phyloP scores from a whole-genome alignment of 2,888 invertebrate species.

The Eledona agricola region DNA sequence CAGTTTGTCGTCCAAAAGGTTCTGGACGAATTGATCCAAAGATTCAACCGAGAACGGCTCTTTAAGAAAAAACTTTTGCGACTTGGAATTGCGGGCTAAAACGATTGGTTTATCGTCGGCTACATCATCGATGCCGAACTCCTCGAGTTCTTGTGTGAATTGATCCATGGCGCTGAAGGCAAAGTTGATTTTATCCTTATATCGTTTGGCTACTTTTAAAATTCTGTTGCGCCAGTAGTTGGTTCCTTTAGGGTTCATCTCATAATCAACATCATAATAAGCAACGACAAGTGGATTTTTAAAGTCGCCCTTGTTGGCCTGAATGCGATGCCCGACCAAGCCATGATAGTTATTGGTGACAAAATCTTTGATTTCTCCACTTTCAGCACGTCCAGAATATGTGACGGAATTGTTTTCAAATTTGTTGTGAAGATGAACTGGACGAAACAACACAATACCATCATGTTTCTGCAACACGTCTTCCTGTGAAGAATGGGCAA shows the following conservation, averaged over 20 bases:
- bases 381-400: conserved; percentile 77
- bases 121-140: conserved; percentile 89
- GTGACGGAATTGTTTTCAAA: conserved; percentile 84
- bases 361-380: conserved; percentile 80
- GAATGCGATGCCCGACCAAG: conserved; percentile 88
- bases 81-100: conserved; percentile 81
- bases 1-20: conserved; percentile 81
- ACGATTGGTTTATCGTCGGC: conserved; percentile 90
- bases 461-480: conserved; percentile 82
- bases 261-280: conserved; percentile 94
- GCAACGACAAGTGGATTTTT: conserved; percentile 88
- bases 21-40: conserved; percentile 84
- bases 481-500: conserved; percentile 81
- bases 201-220: conserved; percentile 81
- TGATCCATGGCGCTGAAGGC: conserved; percentile 93
- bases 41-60: conserved; percentile 92
- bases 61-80: conserved; percentile 89
- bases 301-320: conserved; percentile 87
- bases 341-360: conserved; percentile 88
- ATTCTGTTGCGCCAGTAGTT: conserved; percentile 99
- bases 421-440: conserved; percentile 89
- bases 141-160: conserved; percentile 93
- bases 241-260: conserved; percentile 96
- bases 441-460: conserved; percentile 87
- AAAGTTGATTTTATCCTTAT: conserved; percentile 76